Conservation (phyloP, 2,797 vertebrate species). For the Mormyrus hasselquistii region DNA sequence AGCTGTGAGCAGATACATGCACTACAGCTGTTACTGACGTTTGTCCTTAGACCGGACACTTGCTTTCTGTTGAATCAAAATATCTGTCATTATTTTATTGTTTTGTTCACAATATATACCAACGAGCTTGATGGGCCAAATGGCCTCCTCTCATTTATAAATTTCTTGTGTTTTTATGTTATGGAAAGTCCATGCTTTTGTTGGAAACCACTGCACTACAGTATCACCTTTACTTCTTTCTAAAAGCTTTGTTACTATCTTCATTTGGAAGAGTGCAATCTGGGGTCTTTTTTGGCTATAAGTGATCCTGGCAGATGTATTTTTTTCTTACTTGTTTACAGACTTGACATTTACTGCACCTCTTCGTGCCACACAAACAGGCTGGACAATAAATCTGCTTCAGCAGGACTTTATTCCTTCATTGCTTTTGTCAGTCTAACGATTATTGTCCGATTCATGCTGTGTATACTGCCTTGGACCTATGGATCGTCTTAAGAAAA, state of each 20-base stretch:
- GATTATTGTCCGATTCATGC: background rate
- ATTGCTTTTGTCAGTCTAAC: background rate
- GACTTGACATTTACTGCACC: background rate
- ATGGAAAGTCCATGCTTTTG: background rate
- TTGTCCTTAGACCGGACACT: background rate
- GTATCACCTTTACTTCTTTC: background rate
- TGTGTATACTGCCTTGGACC: background rate
- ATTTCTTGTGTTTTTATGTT: too few relatives aligned
- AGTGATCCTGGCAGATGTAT: background rate
- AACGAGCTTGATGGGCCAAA: too few relatives aligned
- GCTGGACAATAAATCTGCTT: background rate
- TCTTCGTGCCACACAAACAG: background rate
- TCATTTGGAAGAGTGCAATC: background rate
- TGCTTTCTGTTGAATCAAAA: background rate
- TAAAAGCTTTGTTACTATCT: background rate
- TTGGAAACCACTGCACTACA: background rate
- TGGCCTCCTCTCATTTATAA: too few relatives aligned
- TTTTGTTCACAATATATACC: background rate
- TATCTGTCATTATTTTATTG: background rate
- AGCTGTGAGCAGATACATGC: background rate
- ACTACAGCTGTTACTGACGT: background rate
- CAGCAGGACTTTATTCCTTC: background rate
- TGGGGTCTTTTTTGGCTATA: background rate
- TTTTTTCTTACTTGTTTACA: background rate
- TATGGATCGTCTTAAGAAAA: background rate